Percentiles rank a stretch among this genome's conserved stretches.
These are phyloP conservation scores for Dipodomys ordii DNA, from an alignment of 2,113 vertebrate genomes.

Conservation along the genomic window DNA sequence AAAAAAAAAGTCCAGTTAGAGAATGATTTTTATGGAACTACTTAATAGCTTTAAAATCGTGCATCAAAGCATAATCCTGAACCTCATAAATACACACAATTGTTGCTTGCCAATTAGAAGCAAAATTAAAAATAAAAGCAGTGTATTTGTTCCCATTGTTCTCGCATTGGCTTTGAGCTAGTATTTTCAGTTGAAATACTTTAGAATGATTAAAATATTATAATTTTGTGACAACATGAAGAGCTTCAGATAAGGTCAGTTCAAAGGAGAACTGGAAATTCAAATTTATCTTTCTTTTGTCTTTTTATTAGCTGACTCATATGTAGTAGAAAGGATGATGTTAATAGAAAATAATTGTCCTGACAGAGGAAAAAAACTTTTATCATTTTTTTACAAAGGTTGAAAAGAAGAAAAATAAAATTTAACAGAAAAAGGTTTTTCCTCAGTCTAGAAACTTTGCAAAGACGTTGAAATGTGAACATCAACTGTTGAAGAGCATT, in stretches of 20 bases:
- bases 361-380: not conserved
- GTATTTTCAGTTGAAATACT: not conserved
- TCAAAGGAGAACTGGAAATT: conserved; percentile 54
- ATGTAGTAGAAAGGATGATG: conserved; percentile 52
- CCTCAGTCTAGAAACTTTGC: conserved; percentile 34
- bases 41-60: not conserved
- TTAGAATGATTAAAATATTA: not conserved
- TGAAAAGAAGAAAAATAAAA: not conserved
- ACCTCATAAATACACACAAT: not conserved
- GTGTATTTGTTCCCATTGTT: not conserved
- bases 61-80: not conserved
- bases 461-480: conserved; percentile 69
- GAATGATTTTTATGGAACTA: not conserved
- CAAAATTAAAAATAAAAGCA: not conserved
- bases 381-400: conserved; percentile 63
- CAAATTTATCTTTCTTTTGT: conserved; percentile 55
- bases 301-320: conserved; percentile 51
- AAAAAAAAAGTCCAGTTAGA: not conserved
- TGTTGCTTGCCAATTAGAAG: not conserved
- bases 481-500: conserved; percentile 27
- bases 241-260: conserved; percentile 41
- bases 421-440: not conserved
- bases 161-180: not conserved
- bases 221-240: not conserved
- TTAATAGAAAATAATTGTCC: conserved; percentile 64